Base-by-base conservation (phyloP, 2,797 vertebrate species). In the Myiotriccus ornatus region DNA sequence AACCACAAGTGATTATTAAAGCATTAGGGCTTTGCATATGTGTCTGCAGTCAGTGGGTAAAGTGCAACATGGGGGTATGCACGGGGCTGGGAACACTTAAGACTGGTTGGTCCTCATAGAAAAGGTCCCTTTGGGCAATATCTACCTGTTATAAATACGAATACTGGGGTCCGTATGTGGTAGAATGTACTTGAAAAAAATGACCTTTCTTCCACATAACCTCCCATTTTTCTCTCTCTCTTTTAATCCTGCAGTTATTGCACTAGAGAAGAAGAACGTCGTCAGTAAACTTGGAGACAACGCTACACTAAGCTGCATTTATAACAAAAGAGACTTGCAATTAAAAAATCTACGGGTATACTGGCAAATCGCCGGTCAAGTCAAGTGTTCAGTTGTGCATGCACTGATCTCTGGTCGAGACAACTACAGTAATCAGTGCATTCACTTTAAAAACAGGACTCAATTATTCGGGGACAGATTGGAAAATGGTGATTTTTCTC, bases 291-390 rank as follows among this genome's bases (percentile, higher is more conserved):
- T 82, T 67, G 97, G 98, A 62, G 94, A 95, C 11, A 49, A 92
- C 0, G 93, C 83, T 37, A 68, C 86, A 15, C 80, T 98, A 49
- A 56, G n/a, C 41, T 98, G 98, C 53, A 5, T 57, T 41, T 71
- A 89, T 62, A 57, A 19, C 7, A 20, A 4, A 34, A 41, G 10
- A 37, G 12, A 25, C 27, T 67, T 97, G 5, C n/a, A 69, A 6
- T 64, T 97, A 47, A 64, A 81, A 4, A 85, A 84, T 15, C 69
- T 96, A 10, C 81, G 74, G 0, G 94, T 98, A 1, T 97, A 96
- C 18, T 98, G 98, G 98, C 98, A 98, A 97, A 96, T 93, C 67
- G 60, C n/a, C 14, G 60, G 55, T 27, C 62, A n/a, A 19, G 14
- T 52, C 1, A 35, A 19, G 2, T 96, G 84, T 37, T 12, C 28